Percentiles rank a stretch among this genome's conserved stretches.
phyloP scores from a whole-genome alignment of 2,113 vertebrate species.

The zebrafish (Danio rerio) region DNA sequence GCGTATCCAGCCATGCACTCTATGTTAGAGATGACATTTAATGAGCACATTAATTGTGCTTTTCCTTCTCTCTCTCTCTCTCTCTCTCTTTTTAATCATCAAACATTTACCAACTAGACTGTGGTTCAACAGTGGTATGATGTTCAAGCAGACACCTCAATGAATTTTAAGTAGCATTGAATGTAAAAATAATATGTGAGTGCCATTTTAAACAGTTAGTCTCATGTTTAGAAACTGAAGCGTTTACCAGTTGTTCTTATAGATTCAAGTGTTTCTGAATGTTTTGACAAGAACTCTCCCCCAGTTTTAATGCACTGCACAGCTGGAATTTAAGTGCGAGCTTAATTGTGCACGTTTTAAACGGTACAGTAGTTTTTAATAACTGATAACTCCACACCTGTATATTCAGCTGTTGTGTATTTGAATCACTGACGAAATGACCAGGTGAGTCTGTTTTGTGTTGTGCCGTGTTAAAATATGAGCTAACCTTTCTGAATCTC shows the following conservation, averaged over 20 bases:
- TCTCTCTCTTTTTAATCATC: neutral
- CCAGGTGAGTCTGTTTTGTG: neutral
- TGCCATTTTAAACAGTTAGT: constrained; percentile 41
- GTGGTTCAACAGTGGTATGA: constrained; percentile 11
- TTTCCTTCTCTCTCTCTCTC: constrained; percentile 1
- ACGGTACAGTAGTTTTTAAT: constrained; percentile 23
- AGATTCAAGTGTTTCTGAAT: too few relatives aligned
- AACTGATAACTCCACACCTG: neutral
- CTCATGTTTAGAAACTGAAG: constrained; percentile 16
- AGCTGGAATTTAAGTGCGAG: constrained; percentile 7
- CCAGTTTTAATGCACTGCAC: neutral
- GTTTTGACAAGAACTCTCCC: too few relatives aligned
- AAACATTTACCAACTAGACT: neutral
- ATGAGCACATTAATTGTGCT: constrained; percentile 64
- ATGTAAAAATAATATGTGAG: constrained; percentile 5
- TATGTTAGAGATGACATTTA: constrained; percentile 74
- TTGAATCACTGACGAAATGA: constrained; percentile 8
- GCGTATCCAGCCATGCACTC: constrained; percentile 66
- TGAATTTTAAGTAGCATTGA: neutral
- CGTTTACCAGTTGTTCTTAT: too few relatives aligned
- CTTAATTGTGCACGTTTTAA: constrained; percentile 22
- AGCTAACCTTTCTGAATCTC: constrained; percentile 6
- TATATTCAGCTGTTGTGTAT: constrained; percentile 24
- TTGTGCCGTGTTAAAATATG: constrained; percentile 23
- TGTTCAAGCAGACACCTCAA: neutral